These are phyloP conservation scores for Odobenus rosmarus DNA, from an alignment of 2,113 vertebrate species.

Conservation along the genomic window DNA sequence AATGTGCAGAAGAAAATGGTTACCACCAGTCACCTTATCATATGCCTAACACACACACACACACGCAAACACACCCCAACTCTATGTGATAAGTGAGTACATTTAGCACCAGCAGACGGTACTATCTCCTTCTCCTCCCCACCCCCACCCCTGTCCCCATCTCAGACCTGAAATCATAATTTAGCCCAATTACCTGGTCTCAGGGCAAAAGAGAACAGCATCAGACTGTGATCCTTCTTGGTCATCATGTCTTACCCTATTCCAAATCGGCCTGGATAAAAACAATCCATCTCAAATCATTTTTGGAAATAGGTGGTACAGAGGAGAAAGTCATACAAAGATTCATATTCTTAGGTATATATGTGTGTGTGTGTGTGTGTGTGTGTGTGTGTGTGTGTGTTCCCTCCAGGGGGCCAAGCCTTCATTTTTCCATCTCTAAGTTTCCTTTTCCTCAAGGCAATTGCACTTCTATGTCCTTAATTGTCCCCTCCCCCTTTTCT, in stretches of 20 bases:
- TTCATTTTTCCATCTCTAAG: background rate
- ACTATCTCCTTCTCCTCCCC: background rate
- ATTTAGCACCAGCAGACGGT: background rate
- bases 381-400: too few species aligned
- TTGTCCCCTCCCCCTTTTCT: background rate
- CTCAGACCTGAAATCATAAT: background rate
- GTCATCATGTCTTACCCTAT: background rate
- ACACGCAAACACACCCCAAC: background rate
- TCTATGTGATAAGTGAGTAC: background rate
- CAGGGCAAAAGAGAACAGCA: background rate
- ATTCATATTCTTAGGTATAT: background rate
- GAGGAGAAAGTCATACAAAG: background rate
- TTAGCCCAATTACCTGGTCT: background rate
- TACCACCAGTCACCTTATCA: background rate
- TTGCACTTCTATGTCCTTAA: background rate
- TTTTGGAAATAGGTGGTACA: background rate
- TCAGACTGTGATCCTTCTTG: background rate
- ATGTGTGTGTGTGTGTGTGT: too few species aligned
- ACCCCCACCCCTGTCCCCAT: fast-evolving
- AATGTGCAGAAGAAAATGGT: background rate
- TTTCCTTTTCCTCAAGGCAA: background rate
- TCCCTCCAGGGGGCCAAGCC: background rate
- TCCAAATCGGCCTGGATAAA: background rate
- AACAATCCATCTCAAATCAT: background rate
- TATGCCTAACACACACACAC: background rate